Evolutionary conservation across 2,113 vertebrate species (phyloP), one percentile per base, ranked within the genome.

Genomic region (Sclerurus mexicanus): DNA sequence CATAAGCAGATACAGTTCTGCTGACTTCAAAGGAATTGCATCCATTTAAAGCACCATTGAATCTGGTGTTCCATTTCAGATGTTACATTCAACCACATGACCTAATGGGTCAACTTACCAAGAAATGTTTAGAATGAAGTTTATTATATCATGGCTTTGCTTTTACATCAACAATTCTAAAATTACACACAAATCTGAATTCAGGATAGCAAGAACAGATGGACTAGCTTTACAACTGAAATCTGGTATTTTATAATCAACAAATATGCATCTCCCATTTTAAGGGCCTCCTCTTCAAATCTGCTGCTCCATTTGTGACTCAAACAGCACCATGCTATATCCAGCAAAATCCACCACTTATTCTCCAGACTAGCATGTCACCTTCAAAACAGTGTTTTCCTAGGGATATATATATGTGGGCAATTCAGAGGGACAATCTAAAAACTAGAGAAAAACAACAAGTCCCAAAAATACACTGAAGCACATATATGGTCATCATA

Each of bases 21-120:
- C 76, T 90, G 85, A 94, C 88, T 93, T 93, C 94, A 89, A 95
- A 95, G 52, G 56, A 96, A 85, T 2, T 73, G 63, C 30, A 85
- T 42, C 58, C 90, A 87, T 77, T 88, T 92, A 94, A 94, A 94
- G 85, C 72, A 88, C 40, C 73, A 86, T 0, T 88, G 35, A 87
- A 93, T 80, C 7, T 52, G 59, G 95, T 95, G 74, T 90, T 88
- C 63, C 35, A 5, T 91, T 96, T 94, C 93, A 94, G 64, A 74
- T 52, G 52, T 66, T 80, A 71, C 46, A 74, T 47, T 78, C 89
- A 83, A 92, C 40, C 75, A 84, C 52, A 58, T 77, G 85, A 95
- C 46, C 52, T 71, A 88, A 80, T 9, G 31, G 71, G 66, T 94
- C 63, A 91, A 69, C 50, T 83, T 94, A 76, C 42, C 46, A 66